Conservation (phyloP, 2,797 vertebrate genomes). For the Antennarius maculatus region DNA sequence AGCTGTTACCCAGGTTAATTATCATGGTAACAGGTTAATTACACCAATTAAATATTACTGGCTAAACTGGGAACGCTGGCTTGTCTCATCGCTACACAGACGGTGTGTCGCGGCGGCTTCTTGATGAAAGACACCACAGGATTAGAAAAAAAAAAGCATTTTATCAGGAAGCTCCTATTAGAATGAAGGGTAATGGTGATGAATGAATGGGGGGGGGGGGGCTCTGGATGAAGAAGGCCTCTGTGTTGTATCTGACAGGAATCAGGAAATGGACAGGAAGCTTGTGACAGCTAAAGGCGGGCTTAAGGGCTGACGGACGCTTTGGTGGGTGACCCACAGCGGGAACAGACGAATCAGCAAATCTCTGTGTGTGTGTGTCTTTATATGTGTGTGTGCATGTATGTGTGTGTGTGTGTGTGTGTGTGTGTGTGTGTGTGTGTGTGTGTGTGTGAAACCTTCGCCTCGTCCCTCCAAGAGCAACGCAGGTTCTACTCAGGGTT, state of each 20-base stretch:
- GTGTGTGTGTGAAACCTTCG: conserved; percentile 38
- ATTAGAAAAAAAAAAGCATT: conserved; percentile 16
- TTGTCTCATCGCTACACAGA: conserved; percentile 29
- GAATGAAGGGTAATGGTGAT: conserved; percentile 45
- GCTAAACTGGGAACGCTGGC: conserved; percentile 59
- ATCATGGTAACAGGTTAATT: conserved; percentile 77
- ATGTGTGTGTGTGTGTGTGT: background rate
- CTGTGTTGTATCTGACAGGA: conserved; percentile 68
- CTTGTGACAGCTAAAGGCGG: conserved; percentile 63
- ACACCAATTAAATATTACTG: conserved; percentile 72
- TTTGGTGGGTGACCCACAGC: conserved; percentile 53
- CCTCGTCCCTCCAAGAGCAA: conserved; percentile 68
- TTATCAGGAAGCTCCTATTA: conserved; percentile 59
- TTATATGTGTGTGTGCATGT: background rate
- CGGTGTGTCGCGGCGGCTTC: conserved; percentile 27
- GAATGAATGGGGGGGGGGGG: conserved; percentile 57
- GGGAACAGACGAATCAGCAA: conserved; percentile 19
- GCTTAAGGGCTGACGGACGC: conserved; percentile 46
- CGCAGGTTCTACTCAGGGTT: conserved; percentile 49
- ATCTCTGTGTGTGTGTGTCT: background rate
- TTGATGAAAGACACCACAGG: conserved; percentile 53
- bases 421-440: conserved; percentile 1
- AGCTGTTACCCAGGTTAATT: conserved; percentile 75
- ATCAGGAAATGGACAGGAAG: conserved; percentile 72
- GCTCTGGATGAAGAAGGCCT: conserved; percentile 51